Percentiles rank a stretch among this genome's conserved stretches.
Evolutionary conservation across 2,113 vertebrate species (phyloP).

Genomic region (Perca fluviatilis): DNA sequence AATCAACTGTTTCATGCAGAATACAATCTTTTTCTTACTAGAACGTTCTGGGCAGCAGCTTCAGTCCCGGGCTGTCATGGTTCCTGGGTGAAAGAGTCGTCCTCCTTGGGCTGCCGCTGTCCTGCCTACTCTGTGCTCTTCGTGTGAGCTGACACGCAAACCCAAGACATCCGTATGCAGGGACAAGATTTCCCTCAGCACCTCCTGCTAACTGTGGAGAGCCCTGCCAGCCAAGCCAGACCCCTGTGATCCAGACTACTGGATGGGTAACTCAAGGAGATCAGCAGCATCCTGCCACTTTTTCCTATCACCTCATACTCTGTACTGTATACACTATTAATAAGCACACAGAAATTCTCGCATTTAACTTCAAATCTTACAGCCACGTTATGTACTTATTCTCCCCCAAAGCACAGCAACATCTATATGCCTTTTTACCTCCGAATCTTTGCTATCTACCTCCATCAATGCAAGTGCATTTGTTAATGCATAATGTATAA

Average conservation of each 20-base stretch:
- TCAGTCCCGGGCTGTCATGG: slow-evolving; percentile 87
- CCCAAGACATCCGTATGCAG: slow-evolving; percentile 30
- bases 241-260: slow-evolving; percentile 42
- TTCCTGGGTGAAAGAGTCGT: slow-evolving; percentile 86
- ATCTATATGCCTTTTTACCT: slow-evolving; percentile 74
- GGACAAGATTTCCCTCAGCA: slow-evolving; percentile 31
- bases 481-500: slow-evolving; percentile 77
- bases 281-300: slow-evolving; percentile 77
- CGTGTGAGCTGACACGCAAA: slow-evolving; percentile 69
- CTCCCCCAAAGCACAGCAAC: slow-evolving; percentile 75
- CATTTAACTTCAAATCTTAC: slow-evolving; percentile 56
- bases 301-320: slow-evolving; percentile 69
- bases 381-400: slow-evolving; percentile 56
- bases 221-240: slow-evolving; percentile 57
- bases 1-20: not conserved
- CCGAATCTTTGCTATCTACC: slow-evolving; percentile 84
- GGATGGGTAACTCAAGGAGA: slow-evolving; percentile 72
- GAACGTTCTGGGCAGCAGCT: slow-evolving; percentile 88
- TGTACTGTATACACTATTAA: slow-evolving; percentile 61
- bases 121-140: slow-evolving; percentile 86
- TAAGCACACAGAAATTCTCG: slow-evolving; percentile 63
- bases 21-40: slow-evolving; percentile 48
- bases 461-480: slow-evolving; percentile 79
- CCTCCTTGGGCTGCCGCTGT: slow-evolving; percentile 84
- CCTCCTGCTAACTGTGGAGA: slow-evolving; percentile 34